Percentiles rank a stretch among this genome's conserved stretches.
These are phyloP conservation scores for Alectura lathami DNA, from an alignment of 2,113 vertebrate genomes.

Conservation along the genomic window DNA sequence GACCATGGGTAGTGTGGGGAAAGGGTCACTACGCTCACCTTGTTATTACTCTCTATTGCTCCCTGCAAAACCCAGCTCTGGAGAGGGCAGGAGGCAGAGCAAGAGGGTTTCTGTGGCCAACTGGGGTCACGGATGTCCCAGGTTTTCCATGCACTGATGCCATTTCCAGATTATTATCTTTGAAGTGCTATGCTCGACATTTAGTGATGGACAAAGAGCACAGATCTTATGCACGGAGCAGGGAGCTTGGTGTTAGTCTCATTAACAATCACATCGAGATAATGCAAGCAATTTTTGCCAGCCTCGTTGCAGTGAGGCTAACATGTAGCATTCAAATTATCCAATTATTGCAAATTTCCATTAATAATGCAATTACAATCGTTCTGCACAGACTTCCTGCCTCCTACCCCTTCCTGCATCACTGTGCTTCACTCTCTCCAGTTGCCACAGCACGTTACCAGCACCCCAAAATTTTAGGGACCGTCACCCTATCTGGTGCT, in stretches of 20 bases:
- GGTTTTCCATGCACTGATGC: background rate
- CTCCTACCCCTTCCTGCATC: background rate
- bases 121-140: background rate
- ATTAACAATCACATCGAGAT: background rate
- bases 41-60: background rate
- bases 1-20: background rate
- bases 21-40: background rate
- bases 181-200: background rate
- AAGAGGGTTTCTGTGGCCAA: background rate
- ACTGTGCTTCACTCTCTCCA: background rate
- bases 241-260: accelerated
- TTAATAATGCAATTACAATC: background rate
- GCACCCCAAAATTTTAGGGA: background rate
- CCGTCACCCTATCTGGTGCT: background rate
- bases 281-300: background rate
- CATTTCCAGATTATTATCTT: background rate
- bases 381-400: background rate
- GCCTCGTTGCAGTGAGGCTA: background rate
- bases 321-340: background rate
- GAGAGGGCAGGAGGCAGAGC: background rate
- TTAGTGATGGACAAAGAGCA: background rate
- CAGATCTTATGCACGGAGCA: background rate
- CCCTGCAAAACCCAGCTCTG: background rate
- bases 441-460: accelerated
- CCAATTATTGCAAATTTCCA: background rate